phyloP scores from a whole-genome alignment of 2,797 vertebrate genomes.

The Dendrocincla tyrannina region DNA sequence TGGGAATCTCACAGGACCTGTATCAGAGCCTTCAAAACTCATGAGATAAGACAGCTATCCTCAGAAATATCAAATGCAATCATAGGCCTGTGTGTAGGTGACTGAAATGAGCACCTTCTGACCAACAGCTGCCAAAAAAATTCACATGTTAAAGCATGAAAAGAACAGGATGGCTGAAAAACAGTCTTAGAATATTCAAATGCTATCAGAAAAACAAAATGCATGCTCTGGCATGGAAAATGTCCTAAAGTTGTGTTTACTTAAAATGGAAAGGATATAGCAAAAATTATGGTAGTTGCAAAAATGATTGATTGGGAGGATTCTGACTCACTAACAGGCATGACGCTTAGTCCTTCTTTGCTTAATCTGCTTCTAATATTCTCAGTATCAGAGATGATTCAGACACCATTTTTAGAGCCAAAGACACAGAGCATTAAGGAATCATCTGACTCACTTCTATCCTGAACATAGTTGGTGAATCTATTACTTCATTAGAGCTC shows the following conservation, averaged over 20 bases:
- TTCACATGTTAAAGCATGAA: not conserved
- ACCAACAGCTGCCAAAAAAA: not conserved
- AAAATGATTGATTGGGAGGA: not conserved
- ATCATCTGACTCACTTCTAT: not conserved
- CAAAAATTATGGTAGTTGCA: not conserved
- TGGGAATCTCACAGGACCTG: not conserved
- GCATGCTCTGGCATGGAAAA: not conserved
- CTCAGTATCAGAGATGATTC: not conserved
- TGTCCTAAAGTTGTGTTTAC: not conserved
- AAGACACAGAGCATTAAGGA: not conserved
- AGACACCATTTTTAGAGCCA: not conserved
- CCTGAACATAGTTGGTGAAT: not conserved
- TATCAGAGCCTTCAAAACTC: not conserved
- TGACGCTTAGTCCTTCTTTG: not conserved
- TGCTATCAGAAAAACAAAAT: not conserved
- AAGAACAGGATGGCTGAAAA: not conserved
- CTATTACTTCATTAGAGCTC: not conserved
- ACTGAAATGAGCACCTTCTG: not conserved
- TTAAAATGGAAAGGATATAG: not conserved
- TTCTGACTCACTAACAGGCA: not conserved
- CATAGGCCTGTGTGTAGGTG: not conserved
- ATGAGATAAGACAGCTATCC: not conserved
- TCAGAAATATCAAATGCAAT: not conserved
- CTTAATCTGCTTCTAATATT: not conserved
- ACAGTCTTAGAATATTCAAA: not conserved